These are phyloP conservation scores for Lindbergichthys nudifrons DNA, from an alignment of 2,797 vertebrate species.

Conservation along the genomic window DNA sequence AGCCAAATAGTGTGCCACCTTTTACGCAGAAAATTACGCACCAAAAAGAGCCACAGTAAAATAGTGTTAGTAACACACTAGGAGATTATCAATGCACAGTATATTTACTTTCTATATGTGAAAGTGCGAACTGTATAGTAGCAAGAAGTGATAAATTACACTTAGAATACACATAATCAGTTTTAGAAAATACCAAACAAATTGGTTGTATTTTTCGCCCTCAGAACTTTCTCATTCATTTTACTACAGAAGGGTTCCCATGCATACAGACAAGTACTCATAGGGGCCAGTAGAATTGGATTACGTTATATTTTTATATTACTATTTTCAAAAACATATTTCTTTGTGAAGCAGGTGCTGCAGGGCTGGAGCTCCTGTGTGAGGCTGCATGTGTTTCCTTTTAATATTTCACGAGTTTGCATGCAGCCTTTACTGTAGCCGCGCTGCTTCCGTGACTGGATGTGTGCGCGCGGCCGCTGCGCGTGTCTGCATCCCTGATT, in stretches of 20 bases:
- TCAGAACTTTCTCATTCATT: too few species aligned
- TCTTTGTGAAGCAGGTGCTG: neutral
- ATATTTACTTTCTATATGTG: too few species aligned
- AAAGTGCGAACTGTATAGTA: too few species aligned
- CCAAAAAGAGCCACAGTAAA: neutral
- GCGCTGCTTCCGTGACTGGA: conserved; percentile 74
- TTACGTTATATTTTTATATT: neutral
- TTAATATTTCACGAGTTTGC: conserved; percentile 38
- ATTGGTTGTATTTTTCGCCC: too few species aligned
- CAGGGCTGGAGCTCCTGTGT: conserved; percentile 14
- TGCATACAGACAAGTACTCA: too few species aligned
- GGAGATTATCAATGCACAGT: too few species aligned
- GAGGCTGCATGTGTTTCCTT: conserved; percentile 26
- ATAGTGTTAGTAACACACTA: too few species aligned
- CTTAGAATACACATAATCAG: too few species aligned
- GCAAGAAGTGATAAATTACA: too few species aligned
- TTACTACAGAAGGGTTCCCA: too few species aligned
- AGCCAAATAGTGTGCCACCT: neutral
- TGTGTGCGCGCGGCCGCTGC: conserved; percentile 46
- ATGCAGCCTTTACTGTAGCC: conserved; percentile 29
- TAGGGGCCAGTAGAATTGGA: neutral
- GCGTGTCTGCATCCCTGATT: conserved; percentile 64
- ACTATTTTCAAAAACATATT: neutral
- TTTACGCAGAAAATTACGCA: conserved; percentile 11
- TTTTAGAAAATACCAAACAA: too few species aligned